These are phyloP conservation scores for Amphiprion clarkii DNA, from an alignment of 2,797 vertebrate species.

Conservation along the genomic window DNA sequence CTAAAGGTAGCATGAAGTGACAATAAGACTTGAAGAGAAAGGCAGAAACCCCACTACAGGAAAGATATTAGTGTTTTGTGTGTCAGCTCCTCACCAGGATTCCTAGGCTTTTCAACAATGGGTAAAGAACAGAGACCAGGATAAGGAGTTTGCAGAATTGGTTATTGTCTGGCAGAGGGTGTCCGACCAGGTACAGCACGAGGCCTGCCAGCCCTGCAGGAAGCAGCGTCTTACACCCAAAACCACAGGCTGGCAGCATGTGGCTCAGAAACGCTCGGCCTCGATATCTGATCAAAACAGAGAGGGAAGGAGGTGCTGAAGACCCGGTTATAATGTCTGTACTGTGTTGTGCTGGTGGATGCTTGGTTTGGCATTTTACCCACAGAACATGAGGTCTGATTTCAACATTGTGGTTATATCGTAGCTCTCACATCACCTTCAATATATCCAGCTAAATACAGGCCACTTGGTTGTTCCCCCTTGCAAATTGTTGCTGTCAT, in stretches of 20 bases:
- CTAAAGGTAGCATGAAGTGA: background rate
- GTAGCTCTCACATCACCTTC: too few species aligned
- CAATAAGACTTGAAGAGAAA: background rate
- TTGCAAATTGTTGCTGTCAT: too few species aligned
- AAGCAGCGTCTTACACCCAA: constrained; percentile 45
- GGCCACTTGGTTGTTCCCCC: too few species aligned
- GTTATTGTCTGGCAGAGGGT: constrained; percentile 10
- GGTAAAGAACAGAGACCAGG: constrained; percentile 48
- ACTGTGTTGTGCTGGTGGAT: background rate
- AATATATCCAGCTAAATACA: too few species aligned
- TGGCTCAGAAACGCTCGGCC: constrained; percentile 31
- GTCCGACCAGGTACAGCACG: constrained; percentile 38
- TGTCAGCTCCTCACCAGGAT: constrained; percentile 69
- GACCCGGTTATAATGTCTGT: background rate
- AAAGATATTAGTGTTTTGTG: background rate
- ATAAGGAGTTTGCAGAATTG: constrained; percentile 47
- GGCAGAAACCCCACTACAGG: background rate
- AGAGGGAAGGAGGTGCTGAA: background rate
- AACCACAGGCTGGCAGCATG: constrained; percentile 62
- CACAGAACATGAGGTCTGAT: too few species aligned
- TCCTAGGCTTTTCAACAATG: constrained; percentile 63
- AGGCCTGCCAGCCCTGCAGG: constrained; percentile 47
- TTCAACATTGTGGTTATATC: too few species aligned
- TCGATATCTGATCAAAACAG: constrained; percentile 57
- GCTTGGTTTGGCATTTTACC: too few species aligned